phyloP scores from a whole-genome alignment of 2,113 vertebrate species.

The Nerophis lumbriciformis region DNA sequence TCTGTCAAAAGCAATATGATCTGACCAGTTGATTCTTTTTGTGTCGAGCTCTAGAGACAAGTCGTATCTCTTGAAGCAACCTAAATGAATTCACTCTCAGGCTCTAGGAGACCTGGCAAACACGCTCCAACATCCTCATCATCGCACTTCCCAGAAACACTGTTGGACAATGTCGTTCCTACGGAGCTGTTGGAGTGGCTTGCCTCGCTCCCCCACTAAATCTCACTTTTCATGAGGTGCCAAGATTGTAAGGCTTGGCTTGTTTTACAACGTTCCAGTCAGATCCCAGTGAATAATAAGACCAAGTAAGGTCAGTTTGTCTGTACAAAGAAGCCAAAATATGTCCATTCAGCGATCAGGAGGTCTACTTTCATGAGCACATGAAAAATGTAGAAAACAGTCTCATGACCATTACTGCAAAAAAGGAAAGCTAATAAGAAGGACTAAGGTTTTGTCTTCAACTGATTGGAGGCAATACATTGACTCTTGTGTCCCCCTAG shows the following conservation, averaged over 20 bases:
- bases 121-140: conserved; percentile 17
- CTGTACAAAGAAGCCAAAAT: neutral
- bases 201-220: conserved; percentile 23
- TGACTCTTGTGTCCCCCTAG: conserved; percentile 17
- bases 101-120: conserved; percentile 40
- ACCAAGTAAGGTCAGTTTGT: neutral
- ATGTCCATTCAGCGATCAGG: neutral
- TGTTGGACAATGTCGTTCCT: conserved; percentile 34
- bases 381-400: neutral
- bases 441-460: neutral
- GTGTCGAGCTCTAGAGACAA: conserved; percentile 9
- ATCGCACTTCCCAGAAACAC: conserved; percentile 48
- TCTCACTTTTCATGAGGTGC: conserved; percentile 25
- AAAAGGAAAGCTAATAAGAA: neutral
- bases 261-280: conserved; percentile 3
- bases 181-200: conserved; percentile 18
- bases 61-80: conserved; percentile 14
- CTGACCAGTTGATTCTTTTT: conserved; percentile 10
- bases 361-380: neutral
- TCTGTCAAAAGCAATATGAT: conserved; percentile 27
- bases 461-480: neutral
- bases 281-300: conserved; percentile 6
- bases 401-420: neutral
- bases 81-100: conserved; percentile 11
- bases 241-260: conserved; percentile 32